Base-by-base conservation (phyloP, 2,888 invertebrate genomes). In the Folsomia candida region DNA sequence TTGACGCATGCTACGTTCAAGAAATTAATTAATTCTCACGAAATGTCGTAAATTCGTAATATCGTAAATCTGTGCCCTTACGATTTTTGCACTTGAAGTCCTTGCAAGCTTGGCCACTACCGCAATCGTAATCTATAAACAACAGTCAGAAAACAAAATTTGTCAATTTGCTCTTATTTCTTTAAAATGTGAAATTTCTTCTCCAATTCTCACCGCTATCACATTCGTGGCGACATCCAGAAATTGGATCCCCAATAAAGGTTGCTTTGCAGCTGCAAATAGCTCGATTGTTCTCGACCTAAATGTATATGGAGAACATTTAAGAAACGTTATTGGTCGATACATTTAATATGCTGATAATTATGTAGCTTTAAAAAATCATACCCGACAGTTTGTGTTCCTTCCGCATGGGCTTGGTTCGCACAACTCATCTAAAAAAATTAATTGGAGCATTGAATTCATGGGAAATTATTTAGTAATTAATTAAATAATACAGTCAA, bases 41-140 rank as follows among this genome's bases (percentile, higher is more conserved):
- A 37, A 37, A 37, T 37, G 14, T 37, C 37, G 4, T 37, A 37
- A 37, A 9, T 9, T 37, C 37, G 4, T 37, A 37, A 37, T 37
- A 9, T 37, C 37, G 14, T 37, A 37, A 37, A 4, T 37, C 37
- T 37, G 37, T 37, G n/a, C 37, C 4, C 37, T 37, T 14, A 57
- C 92, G 90, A 79, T 88, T 89, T 75, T 87, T 87, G 81, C 93
- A 93, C 81, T 88, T 89, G 85, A 88, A 92, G 69, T 89, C 86
- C 1, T 83, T 83, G 81, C 93, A 94, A 69, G 89, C 88, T 78
- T 90, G 88, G 76, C 89, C 87, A 37, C 73, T 63, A 18, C 76
- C 59, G 67, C 81, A 82, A 26, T 81, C 80, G 37, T 68, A 66
- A 67, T 81, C 37, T 37, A 37, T 9, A n/a, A n/a, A n/a, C n/a